Evolutionary conservation across 2,797 vertebrate genomes (phyloP).

Genomic region (Galaxias olidus): DNA sequence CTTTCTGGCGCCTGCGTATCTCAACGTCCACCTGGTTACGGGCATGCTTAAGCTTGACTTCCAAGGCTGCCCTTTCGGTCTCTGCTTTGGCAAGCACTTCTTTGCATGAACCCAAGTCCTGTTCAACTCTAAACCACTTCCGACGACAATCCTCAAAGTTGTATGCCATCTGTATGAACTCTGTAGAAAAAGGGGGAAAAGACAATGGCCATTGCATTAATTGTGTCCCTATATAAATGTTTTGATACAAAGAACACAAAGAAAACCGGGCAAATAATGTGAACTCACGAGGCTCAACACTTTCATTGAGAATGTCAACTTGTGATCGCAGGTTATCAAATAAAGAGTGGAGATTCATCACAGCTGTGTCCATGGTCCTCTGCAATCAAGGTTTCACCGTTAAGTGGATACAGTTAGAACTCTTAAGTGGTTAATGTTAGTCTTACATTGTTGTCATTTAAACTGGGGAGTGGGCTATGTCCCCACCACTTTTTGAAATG

Average conservation of each 20-base stretch:
- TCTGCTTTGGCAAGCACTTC: constrained; percentile 89
- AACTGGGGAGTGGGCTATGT: too few relatives aligned
- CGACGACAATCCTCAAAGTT: constrained; percentile 91
- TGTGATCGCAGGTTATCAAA: constrained; percentile 84
- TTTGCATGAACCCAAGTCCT: constrained; percentile 82
- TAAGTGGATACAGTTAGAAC: too few relatives aligned
- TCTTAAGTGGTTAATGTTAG: too few relatives aligned
- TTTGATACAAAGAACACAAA: neutral
- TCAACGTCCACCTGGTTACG: constrained; percentile 98
- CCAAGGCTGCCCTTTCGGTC: constrained; percentile 86
- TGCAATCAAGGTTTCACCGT: neutral
- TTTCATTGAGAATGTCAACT: constrained; percentile 85
- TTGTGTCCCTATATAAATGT: neutral
- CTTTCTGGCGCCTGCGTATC: constrained; percentile 91
- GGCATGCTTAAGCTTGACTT: constrained; percentile 96
- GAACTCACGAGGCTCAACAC: constrained; percentile 88
- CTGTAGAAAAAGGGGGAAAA: constrained; percentile 61
- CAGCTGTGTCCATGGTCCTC: constrained; percentile 78
- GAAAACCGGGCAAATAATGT: neutral
- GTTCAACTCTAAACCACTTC: constrained; percentile 82
- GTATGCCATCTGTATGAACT: constrained; percentile 89
- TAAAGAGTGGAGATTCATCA: constrained; percentile 79
- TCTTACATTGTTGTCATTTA: too few relatives aligned
- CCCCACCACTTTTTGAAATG: too few relatives aligned
- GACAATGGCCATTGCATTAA: neutral